Percentiles rank a stretch among this genome's conserved stretches.
Evolutionary conservation across 2,888 invertebrate genomes (phyloP).

Genomic region (Trissolcus japonicus): DNA sequence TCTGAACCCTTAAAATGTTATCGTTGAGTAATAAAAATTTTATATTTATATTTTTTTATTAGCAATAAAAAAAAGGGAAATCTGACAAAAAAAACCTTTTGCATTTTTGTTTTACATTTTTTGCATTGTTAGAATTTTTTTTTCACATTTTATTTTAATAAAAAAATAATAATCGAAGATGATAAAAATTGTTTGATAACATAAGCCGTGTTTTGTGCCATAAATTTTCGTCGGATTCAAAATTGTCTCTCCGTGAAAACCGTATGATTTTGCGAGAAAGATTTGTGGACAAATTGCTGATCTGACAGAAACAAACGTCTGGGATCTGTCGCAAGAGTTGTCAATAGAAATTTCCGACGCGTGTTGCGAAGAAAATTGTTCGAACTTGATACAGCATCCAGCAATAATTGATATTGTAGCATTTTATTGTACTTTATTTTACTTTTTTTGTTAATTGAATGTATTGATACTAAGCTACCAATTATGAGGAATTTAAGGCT

Average conservation of each 20-base stretch:
- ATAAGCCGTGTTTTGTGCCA: constrained; percentile 17
- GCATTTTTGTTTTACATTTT: no score
- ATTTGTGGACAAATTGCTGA: constrained; percentile 51
- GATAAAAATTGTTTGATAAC: constrained; percentile 5
- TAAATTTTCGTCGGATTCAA: constrained; percentile 34
- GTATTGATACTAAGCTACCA: constrained; percentile 10
- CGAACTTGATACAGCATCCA: constrained; percentile 18
- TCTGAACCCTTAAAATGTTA: no score
- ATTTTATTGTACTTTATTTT: constrained; percentile 6
- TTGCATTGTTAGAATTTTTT: no score
- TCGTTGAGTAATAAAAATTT: no score
- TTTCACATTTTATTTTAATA: no score
- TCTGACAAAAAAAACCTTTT: no score
- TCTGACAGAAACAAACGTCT: constrained; percentile 44
- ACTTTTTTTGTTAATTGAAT: not conserved
- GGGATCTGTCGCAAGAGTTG: constrained; percentile 40
- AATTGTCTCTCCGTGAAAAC: constrained; percentile 30
- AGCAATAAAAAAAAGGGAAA: no score
- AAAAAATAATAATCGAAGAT: not conserved
- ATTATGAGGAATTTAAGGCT: no score
- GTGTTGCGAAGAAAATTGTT: constrained; percentile 36
- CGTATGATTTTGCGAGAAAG: constrained; percentile 24
- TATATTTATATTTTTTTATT: no score
- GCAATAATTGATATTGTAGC: constrained; percentile 12
- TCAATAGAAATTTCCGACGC: constrained; percentile 38